Percentiles rank a stretch among this genome's conserved stretches.
These are phyloP conservation scores for Dysmachus trigonus DNA, from an alignment of 2,888 invertebrate species.

Conservation along the genomic window DNA sequence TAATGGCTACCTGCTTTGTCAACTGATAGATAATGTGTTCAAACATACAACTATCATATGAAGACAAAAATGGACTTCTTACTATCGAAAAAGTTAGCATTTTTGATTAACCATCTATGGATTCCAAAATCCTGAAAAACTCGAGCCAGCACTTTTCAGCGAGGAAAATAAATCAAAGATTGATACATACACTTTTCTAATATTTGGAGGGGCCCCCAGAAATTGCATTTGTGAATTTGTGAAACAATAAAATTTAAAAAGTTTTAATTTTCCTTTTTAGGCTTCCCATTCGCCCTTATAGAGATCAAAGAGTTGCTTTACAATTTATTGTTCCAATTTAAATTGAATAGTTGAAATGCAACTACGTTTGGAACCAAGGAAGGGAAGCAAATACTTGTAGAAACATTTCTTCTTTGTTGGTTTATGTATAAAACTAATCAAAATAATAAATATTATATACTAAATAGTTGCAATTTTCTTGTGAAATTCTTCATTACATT, in stretches of 20 bases:
- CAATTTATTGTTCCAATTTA: slow-evolving; percentile 39
- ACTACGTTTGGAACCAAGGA: slow-evolving; percentile 53
- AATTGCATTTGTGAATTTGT: slow-evolving; percentile 68
- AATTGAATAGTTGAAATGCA: slow-evolving; percentile 37
- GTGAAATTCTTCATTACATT: no score
- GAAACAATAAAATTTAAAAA: not conserved
- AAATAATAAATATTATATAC: not conserved
- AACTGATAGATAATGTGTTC: slow-evolving; percentile 67
- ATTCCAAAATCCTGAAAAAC: slow-evolving; percentile 68
- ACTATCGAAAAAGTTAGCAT: slow-evolving; percentile 44
- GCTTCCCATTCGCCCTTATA: slow-evolving; percentile 45
- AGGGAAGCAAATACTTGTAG: not conserved
- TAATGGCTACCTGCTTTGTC: slow-evolving; percentile 66
- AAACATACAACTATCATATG: slow-evolving; percentile 65
- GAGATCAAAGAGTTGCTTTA: slow-evolving; percentile 46
- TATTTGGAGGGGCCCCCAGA: slow-evolving; percentile 71
- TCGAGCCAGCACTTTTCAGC: slow-evolving; percentile 70
- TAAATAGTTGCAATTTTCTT: not conserved
- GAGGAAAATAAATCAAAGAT: slow-evolving; percentile 67
- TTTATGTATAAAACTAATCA: not conserved
- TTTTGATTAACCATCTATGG: slow-evolving; percentile 59
- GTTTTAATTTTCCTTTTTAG: not conserved
- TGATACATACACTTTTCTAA: slow-evolving; percentile 65
- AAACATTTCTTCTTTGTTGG: not conserved
- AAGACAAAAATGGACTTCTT: slow-evolving; percentile 48